Evolutionary conservation across 2,113 vertebrate species (phyloP).

Genomic region (Campylomormyrus tamandua): DNA sequence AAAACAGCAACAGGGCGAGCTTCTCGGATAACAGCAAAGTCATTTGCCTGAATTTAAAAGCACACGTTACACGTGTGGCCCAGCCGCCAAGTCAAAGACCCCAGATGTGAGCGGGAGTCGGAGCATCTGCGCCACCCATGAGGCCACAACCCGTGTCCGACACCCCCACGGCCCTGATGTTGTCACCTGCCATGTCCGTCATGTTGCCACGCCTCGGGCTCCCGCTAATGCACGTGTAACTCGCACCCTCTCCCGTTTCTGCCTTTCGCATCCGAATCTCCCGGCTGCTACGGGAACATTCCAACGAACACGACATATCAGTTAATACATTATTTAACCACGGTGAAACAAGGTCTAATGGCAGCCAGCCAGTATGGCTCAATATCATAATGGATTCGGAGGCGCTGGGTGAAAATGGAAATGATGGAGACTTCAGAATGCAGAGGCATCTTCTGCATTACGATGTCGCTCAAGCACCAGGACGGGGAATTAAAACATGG

Average conservation of each 20-base stretch:
- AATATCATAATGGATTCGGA: constrained; percentile 10
- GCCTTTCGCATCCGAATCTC: background rate
- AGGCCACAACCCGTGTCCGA: background rate
- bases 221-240: background rate
- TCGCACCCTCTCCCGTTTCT: background rate
- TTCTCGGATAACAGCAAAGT: background rate
- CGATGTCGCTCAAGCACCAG: background rate
- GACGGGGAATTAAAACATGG: background rate
- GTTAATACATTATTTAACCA: constrained; percentile 27
- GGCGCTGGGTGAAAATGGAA: constrained; percentile 13
- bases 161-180: background rate
- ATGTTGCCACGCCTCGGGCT: background rate
- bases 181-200: background rate
- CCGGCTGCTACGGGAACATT: background rate
- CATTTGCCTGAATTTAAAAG: background rate
- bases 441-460: background rate
- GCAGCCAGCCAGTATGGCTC: constrained; percentile 21
- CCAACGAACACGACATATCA: constrained; percentile 16
- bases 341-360: constrained; percentile 18
- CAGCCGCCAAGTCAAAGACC: background rate
- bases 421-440: constrained; percentile 14
- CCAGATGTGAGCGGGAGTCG: background rate
- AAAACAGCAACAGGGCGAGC: background rate
- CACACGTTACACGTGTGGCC: background rate
- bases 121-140: background rate